Evolutionary conservation across 92 coral and sea anemone species (phyloP).

Genomic region (Isaurus tuberculatus): DNA sequence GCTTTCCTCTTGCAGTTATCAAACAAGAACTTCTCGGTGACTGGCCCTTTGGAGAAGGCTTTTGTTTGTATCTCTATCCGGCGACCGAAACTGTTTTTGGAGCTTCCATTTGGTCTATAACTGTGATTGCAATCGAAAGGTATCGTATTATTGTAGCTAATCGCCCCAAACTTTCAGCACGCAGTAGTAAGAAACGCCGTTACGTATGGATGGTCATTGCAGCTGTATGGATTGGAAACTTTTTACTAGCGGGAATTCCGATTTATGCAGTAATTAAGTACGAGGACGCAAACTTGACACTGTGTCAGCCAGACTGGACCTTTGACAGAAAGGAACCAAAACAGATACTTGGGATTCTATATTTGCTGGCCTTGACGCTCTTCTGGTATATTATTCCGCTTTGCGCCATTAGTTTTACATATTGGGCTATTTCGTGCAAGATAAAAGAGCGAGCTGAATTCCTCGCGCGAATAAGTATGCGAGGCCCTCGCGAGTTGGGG

Average conservation of each 20-base stretch:
- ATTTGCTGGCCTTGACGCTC: slow-evolving; percentile 10
- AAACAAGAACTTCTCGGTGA: neutral
- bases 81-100: slow-evolving; percentile 29
- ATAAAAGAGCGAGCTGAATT: slow-evolving; percentile 34
- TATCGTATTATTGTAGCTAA: slow-evolving; percentile 41
- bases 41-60: slow-evolving; percentile 36
- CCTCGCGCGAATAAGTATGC: slow-evolving; percentile 22
- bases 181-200: slow-evolving; percentile 18
- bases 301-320: slow-evolving; percentile 26
- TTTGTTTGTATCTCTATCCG: slow-evolving; percentile 31
- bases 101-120: slow-evolving; percentile 38
- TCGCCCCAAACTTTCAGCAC: slow-evolving; percentile 36
- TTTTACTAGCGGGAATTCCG: slow-evolving; percentile 27
- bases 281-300: neutral
- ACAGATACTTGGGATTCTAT: neutral
- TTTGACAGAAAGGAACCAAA: slow-evolving; percentile 10
- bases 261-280: slow-evolving; percentile 9
- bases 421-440: slow-evolving; percentile 30
- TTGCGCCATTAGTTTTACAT: slow-evolving; percentile 23
- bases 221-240: slow-evolving; percentile 42
- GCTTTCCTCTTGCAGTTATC: slow-evolving; percentile 29
- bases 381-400: slow-evolving; percentile 33
- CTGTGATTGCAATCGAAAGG: slow-evolving; percentile 39
- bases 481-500: neutral
- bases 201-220: slow-evolving; percentile 27